Evolutionary conservation across 35 echinoderm and acorn worm genomes (phyloP), one percentile per base, ranked within the genome.

Genomic region (Patiria miniata): DNA sequence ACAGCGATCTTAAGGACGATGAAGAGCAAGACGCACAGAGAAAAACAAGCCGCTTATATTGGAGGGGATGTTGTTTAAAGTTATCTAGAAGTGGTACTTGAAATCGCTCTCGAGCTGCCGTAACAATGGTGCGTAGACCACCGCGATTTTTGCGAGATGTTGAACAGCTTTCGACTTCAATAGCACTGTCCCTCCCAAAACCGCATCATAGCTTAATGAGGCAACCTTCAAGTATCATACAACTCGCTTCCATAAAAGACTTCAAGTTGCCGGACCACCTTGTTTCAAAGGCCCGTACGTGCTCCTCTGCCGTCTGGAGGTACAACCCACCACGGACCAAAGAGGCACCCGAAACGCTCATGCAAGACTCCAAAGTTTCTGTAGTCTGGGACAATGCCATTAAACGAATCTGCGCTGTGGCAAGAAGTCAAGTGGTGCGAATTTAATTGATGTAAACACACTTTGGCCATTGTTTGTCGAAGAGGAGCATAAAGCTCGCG

Each of bases 361-460:
- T 21, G 28, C 58, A 5, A 30, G 65, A 16, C 1, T 36, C 22
- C 3, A 23, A 30, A 26, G 34, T 23, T 14, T 30, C 65, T 34
- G 26, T 18, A 73, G 26, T 34, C 19, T 73, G 14, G 14, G 29
- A 73, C 65, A 22, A 30, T 23, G 65, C 65, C 65, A 73, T 73
- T 30, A 30, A 73, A 73, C n/a, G n/a, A 73, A 30, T 73, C 19
- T 30, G 65, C 34, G 29, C 65, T 14, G 42, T 47, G 65, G 14
- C 65, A 73, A 73, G 21, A 73, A 32, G 65, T 73, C 65, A 73
- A 73, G 65, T 73, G 65, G 26, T 73, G 29, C 2, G 26, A 26
- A 73, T 73, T 73, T 73, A 73, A 73, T 73, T 73, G 65, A 26
- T 30, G 65, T 73, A 73, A 73, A 73, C 65, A 73, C 65, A 73